Evolutionary conservation across 1,140 invertebrate genomes (phyloP), one percentile per base, ranked within the genome.

Genomic region (Nephila pilipes): DNA sequence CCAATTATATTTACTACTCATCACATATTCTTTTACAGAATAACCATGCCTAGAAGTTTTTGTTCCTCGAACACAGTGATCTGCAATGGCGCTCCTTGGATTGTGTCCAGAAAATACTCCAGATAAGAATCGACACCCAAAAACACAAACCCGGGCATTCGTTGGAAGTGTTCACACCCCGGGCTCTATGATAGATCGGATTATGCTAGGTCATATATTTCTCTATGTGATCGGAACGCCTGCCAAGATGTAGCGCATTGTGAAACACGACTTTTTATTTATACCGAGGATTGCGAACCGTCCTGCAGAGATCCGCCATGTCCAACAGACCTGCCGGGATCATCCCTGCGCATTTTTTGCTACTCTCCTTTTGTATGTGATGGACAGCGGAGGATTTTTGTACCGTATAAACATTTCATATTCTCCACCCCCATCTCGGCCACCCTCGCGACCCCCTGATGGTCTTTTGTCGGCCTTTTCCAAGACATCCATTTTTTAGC

Each of bases 211-310:
- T 85, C 91, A 87, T 93, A 93, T 80, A 93, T 93, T 87, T 93
- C 90, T 85, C 60, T 38, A 25, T 29, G 54, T 63, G 75, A 65
- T 65, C n/a, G 87, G 36, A 85, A 87, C 91, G 57, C 91, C 91
- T 80, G 83, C 83, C 85, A 93, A 93, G 91, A 93, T 93, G 91
- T 93, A 75, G 65, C 91, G 91, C 91, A 93, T 93, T 87, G 91
- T 93, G 91, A 93, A 93, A 93, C 91, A 93, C 60, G 91, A 93
- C 91, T 93, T 93, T 93, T 93, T 93, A 93, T 93, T 93, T 93
- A 93, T 93, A 93, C 85, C 83, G 91, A 60, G 85, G 91, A 93
- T 93, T 93, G 46, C 6, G 83, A 20, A 63, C 75, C 58, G 90
- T n/a, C 90, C 60, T 92, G 36, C 60, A 65, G 36, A 63, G 87